Evolutionary conservation across 2,113 vertebrate species (phyloP), one percentile per base, ranked within the genome.

Genomic region (Psephotus haematonotus): DNA sequence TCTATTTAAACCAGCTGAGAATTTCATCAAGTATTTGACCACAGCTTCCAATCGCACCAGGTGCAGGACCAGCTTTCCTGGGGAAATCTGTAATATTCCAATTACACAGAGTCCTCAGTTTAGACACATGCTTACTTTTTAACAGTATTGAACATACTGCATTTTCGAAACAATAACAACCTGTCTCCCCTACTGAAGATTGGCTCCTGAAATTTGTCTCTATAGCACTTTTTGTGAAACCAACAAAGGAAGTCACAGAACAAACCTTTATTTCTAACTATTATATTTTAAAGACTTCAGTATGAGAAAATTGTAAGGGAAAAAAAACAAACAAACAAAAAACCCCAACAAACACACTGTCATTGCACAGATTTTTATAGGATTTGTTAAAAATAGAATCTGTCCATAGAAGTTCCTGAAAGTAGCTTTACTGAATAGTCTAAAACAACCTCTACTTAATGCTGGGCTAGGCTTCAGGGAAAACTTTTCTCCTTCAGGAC

Each of bases 161-260:
- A 90, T 97, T 97, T 97, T 97, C 70, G 76, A 94, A 82, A 94
- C 55, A 80, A 52, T 65, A 78, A 90, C 71, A 95, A 91, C 74
- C 71, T 97, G 90, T 94, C 55, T 97, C 60, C 86, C 80, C 94
- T 95, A 59, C 76, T 92, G 89, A 96, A 94, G 92, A 91, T 24
- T 91, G 86, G 46, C 69, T 95, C 62, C 91, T 91, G 82, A 97
- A 97, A 97, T 97, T 97, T 97, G 93, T 93, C 93, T 94, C 88
- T 86, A 18, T 11, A 74, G 77, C 90, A 81, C 46, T 63, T 95
- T 95, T 95, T 93, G 35, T 62, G 86, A 92, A 96, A 86, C 43
- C 44, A 92, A 31, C 76, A 78, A 4, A 86, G 65, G 43, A 94
- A 39, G 27, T 72, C 44, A 69, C 10, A 62, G 19, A 93, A 82